phyloP scores from a whole-genome alignment of 1,140 invertebrate species.

The Globodera ellingtonae region DNA sequence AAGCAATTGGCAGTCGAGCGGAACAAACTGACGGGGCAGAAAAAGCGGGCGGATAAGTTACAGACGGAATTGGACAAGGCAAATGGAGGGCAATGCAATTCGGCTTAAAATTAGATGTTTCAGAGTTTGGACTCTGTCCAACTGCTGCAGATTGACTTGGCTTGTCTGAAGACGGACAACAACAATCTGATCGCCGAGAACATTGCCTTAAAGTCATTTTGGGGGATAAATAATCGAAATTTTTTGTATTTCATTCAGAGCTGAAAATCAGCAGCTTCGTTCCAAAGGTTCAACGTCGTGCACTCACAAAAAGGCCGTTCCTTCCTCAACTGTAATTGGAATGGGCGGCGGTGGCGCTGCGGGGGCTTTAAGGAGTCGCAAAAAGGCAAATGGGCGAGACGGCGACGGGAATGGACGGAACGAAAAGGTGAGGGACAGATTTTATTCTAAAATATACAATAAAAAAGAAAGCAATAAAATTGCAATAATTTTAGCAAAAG shows the following conservation, averaged over 20 bases:
- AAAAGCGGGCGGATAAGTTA: constrained; percentile 38
- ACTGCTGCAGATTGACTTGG: constrained; percentile 40
- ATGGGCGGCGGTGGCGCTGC: neutral
- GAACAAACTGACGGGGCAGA: constrained; percentile 32
- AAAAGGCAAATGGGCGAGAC: neutral
- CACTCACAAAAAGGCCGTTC: neutral
- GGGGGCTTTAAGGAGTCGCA: constrained; percentile 1
- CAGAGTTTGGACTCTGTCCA: constrained; percentile 33
- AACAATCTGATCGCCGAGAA: constrained; percentile 43
- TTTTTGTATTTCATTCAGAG: constrained; percentile 27
- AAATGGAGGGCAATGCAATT: neutral
- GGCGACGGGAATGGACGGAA: neutral
- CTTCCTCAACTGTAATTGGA: neutral
- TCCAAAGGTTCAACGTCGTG: constrained; percentile 3
- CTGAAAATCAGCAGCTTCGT: constrained; percentile 36
- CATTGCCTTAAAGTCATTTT: constrained; percentile 41
- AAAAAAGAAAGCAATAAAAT: no score
- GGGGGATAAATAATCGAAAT: neutral
- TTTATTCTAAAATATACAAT: no score
- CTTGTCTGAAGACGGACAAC: constrained; percentile 44
- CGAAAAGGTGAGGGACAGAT: neutral
- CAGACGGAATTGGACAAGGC: constrained; percentile 38
- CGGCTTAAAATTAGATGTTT: neutral
- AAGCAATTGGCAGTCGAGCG: constrained; percentile 33
- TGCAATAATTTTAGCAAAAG: no score